Conservation (phyloP, 2,113 vertebrate genomes). For the Dipodomys ordii region DNA sequence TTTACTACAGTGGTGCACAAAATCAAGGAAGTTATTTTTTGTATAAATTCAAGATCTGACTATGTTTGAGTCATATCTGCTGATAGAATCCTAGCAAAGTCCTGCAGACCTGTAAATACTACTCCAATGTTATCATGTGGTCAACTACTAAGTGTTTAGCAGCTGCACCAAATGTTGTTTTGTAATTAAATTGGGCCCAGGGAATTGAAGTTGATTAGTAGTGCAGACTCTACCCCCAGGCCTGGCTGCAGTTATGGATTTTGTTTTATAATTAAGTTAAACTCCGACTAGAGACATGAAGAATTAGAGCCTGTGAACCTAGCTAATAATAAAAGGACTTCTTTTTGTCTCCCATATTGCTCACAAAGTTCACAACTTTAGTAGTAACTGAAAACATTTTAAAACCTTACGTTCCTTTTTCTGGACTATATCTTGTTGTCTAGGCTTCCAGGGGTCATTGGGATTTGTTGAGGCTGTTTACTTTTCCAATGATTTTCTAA, state of each 20-base stretch:
- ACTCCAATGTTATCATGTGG: background rate
- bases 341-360: background rate
- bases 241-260: constrained; percentile 76
- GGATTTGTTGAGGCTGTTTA: background rate
- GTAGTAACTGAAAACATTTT: constrained; percentile 39
- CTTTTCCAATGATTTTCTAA: background rate
- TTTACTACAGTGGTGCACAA: background rate
- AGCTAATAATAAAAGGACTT: constrained; percentile 54
- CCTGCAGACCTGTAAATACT: constrained; percentile 44
- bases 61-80: background rate
- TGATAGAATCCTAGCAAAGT: background rate
- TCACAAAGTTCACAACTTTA: constrained; percentile 62
- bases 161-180: constrained; percentile 82
- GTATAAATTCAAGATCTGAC: background rate
- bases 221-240: constrained; percentile 75
- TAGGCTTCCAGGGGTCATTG: background rate
- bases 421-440: background rate
- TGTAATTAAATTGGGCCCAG: constrained; percentile 82
- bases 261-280: constrained; percentile 80
- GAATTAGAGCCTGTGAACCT: constrained; percentile 49
- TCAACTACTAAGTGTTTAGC: constrained; percentile 78
- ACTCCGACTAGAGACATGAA: constrained; percentile 68
- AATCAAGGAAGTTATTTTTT: background rate
- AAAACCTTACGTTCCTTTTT: background rate
- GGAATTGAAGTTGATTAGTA: constrained; percentile 82